phyloP scores from a whole-genome alignment of 2,113 vertebrate species.

The Bubo bubo region DNA sequence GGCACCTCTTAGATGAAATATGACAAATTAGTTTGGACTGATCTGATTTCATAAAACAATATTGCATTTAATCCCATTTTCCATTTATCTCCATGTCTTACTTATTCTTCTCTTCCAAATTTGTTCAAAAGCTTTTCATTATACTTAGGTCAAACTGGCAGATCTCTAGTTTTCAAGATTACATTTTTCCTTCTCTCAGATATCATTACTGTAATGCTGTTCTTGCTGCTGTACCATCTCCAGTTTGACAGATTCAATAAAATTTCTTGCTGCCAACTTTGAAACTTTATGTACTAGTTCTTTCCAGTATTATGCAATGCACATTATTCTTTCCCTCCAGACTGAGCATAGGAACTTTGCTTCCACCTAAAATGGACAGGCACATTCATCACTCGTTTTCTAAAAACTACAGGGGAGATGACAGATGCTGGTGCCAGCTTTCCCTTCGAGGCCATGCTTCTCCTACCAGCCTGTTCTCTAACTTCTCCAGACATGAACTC shows the following conservation, averaged over 20 bases:
- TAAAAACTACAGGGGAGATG: background rate
- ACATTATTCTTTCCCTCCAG: background rate
- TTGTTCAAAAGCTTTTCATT: background rate
- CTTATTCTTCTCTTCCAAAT: background rate
- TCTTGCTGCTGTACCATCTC: background rate
- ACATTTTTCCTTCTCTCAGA: background rate
- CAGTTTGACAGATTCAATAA: background rate
- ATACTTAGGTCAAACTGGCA: background rate
- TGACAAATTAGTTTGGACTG: background rate
- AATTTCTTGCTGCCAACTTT: background rate
- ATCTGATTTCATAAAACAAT: background rate
- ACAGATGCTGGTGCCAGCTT: background rate
- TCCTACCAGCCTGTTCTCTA: background rate
- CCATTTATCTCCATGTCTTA: constrained; percentile 2
- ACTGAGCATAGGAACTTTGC: background rate
- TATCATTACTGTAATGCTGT: background rate
- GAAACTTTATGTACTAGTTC: background rate
- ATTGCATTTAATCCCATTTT: background rate
- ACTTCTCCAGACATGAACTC: background rate
- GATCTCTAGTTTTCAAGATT: background rate
- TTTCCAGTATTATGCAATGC: background rate
- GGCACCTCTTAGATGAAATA: background rate
- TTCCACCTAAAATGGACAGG: background rate
- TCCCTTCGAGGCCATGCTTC: background rate
- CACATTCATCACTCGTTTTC: background rate